Evolutionary conservation across 2,113 vertebrate species (phyloP).

Genomic region (Lipophrys pholis): DNA sequence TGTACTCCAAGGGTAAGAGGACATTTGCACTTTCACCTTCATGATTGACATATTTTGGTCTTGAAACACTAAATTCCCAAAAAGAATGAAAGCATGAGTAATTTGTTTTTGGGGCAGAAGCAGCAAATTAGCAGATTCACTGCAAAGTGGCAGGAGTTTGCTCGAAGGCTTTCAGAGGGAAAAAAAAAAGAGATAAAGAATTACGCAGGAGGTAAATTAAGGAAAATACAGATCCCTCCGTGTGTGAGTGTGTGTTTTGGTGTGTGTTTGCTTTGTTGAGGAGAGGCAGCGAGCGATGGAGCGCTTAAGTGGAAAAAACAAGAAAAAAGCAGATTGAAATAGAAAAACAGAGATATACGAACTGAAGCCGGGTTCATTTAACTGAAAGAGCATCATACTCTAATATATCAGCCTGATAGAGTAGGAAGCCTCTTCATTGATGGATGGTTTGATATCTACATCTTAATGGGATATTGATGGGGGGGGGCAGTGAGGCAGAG

Average conservation of each 20-base stretch:
- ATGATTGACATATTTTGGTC: slow-evolving; percentile 17
- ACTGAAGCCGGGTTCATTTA: slow-evolving; percentile 29
- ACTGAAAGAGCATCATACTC: slow-evolving; percentile 22
- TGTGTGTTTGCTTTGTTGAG: slow-evolving; percentile 19
- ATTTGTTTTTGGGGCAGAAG: slow-evolving; percentile 32
- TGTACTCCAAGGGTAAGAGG: background rate
- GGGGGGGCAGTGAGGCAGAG: slow-evolving; percentile 37
- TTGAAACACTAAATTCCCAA: slow-evolving; percentile 3
- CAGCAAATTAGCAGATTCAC: slow-evolving; percentile 44
- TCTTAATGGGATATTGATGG: slow-evolving; percentile 67
- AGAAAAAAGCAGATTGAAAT: slow-evolving; percentile 22
- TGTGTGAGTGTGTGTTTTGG: background rate
- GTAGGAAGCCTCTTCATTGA: slow-evolving; percentile 57
- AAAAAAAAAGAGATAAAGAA: slow-evolving; percentile 6
- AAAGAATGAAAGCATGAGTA: slow-evolving; percentile 6
- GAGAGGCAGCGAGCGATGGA: slow-evolving; percentile 4
- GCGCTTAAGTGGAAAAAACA: slow-evolving; percentile 13
- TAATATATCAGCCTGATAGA: slow-evolving; percentile 57
- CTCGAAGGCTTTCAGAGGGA: slow-evolving; percentile 10
- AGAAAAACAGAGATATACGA: slow-evolving; percentile 31
- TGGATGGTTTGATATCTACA: slow-evolving; percentile 51
- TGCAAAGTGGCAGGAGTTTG: slow-evolving; percentile 26
- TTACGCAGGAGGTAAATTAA: slow-evolving; percentile 46
- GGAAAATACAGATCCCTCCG: slow-evolving; percentile 23
- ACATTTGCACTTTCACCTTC: slow-evolving; percentile 1